Evolutionary conservation across 2,888 invertebrate species (phyloP).

Genomic region (Eupithecia pulchellata): DNA sequence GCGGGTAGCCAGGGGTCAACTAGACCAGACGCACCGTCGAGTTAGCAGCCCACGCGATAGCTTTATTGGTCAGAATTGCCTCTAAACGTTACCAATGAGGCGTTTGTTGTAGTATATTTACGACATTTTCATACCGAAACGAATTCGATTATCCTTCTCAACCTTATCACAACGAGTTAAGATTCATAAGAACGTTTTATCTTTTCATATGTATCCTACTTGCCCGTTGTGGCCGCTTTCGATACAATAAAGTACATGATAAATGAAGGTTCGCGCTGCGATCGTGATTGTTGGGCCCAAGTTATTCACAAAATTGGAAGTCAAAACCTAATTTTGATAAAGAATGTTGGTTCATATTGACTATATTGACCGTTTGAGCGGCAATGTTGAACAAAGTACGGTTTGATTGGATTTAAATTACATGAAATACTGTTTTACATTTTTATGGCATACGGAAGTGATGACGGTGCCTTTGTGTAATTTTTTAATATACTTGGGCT

Average conservation of each 20-base stretch:
- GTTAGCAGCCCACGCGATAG: constrained; percentile 74
- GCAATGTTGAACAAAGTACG: constrained; percentile 37
- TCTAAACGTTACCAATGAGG: constrained; percentile 83
- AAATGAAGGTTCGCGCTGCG: constrained; percentile 61
- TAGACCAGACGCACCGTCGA: constrained; percentile 55
- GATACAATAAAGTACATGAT: constrained; percentile 71
- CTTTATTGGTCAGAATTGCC: constrained; percentile 83
- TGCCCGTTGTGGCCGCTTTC: constrained; percentile 62
- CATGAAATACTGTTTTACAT: constrained; percentile 41
- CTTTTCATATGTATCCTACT: constrained; percentile 51
- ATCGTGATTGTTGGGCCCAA: constrained; percentile 53
- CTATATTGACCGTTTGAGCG: constrained; percentile 39
- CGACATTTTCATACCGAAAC: constrained; percentile 55
- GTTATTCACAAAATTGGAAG: constrained; percentile 56
- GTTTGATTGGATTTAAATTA: constrained; percentile 45
- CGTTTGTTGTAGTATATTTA: constrained; percentile 81
- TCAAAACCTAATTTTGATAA: constrained; percentile 52
- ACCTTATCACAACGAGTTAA: constrained; percentile 28
- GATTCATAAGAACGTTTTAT: constrained; percentile 35
- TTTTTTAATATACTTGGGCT: constrained; percentile 10
- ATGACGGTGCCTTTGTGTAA: constrained; percentile 16
- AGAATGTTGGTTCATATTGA: constrained; percentile 48
- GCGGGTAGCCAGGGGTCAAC: constrained; percentile 55
- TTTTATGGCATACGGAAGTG: constrained; percentile 34
- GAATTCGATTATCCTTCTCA: constrained; percentile 28